Conservation (phyloP, 2,797 vertebrate genomes). For the Anisognathus igniventris region DNA sequence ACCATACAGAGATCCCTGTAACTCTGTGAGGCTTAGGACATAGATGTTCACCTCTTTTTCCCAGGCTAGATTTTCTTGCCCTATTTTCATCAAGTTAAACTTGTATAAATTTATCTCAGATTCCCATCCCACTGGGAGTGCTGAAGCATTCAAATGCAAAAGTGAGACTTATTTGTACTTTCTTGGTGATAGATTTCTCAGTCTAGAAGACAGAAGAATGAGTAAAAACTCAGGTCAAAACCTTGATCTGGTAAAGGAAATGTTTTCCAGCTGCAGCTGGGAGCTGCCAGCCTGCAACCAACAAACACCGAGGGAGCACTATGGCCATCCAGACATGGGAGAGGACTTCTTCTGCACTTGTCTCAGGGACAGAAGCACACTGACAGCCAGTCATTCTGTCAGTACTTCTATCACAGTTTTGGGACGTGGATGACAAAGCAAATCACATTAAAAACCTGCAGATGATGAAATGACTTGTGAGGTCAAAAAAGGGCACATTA, state of each 20-base stretch:
- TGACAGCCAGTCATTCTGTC: neutral
- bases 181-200: neutral
- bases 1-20: neutral
- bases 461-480: neutral
- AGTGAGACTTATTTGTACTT: neutral
- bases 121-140: neutral
- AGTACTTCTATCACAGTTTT: neutral
- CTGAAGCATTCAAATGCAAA: neutral
- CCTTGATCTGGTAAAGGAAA: neutral
- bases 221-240: neutral
- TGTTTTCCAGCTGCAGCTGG: neutral
- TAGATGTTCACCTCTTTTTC: neutral
- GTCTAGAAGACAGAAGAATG: neutral
- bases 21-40: neutral
- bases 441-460: neutral
- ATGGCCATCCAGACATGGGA: neutral
- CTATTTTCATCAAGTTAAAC: neutral
- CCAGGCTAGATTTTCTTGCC: neutral
- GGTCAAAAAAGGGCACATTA: neutral
- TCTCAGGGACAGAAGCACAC: neutral
- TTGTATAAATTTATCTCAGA: neutral
- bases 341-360: neutral
- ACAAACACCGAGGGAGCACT: neutral
- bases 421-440: neutral
- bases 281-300: neutral